Percentiles rank a stretch among this genome's conserved stretches.
These are phyloP conservation scores for Anoplophora glabripennis DNA, from an alignment of 1,140 invertebrate genomes.

Conservation along the genomic window DNA sequence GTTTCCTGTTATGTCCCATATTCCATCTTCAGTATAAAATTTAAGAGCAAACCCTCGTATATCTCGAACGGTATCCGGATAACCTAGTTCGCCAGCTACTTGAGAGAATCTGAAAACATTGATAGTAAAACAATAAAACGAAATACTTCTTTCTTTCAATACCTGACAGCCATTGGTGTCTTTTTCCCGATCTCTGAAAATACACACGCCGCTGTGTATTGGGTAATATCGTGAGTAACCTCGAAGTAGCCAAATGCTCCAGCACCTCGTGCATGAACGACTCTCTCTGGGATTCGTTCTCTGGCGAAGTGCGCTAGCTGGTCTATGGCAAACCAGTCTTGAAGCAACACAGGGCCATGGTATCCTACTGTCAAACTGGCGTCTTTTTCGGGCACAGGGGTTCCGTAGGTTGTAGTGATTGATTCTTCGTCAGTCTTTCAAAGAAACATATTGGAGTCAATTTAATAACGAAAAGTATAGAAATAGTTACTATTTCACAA, in stretches of 20 bases:
- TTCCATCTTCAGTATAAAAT: conserved; percentile 89
- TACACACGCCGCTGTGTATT: conserved; percentile 78
- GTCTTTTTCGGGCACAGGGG: conserved; percentile 69
- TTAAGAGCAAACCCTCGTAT: conserved; percentile 88
- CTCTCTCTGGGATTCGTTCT: conserved; percentile 92
- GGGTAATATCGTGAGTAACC: conserved; percentile 86
- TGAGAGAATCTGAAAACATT: conserved; percentile 83
- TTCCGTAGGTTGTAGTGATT: conserved; percentile 65
- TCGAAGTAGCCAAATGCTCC: conserved; percentile 95
- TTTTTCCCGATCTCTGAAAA: conserved; percentile 82
- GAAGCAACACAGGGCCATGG: too few species aligned
- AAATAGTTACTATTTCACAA: background rate
- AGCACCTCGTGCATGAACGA: conserved; percentile 92
- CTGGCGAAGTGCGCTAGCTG: conserved; percentile 85
- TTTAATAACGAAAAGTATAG: conserved; percentile 9
- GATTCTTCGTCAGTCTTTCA: conserved; percentile 26
- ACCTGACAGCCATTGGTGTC: conserved; percentile 78
- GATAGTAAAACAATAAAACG: conserved; percentile 70
- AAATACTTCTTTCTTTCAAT: too few species aligned
- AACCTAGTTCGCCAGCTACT: conserved; percentile 80
- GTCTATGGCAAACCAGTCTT: too few species aligned
- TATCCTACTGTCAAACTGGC: too few species aligned
- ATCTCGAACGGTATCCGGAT: conserved; percentile 78
- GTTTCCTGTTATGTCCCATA: conserved; percentile 82
- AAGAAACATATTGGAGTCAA: conserved; percentile 5